Conservation (phyloP, 2,797 vertebrate species). For the Cetoscarus ocellatus region DNA sequence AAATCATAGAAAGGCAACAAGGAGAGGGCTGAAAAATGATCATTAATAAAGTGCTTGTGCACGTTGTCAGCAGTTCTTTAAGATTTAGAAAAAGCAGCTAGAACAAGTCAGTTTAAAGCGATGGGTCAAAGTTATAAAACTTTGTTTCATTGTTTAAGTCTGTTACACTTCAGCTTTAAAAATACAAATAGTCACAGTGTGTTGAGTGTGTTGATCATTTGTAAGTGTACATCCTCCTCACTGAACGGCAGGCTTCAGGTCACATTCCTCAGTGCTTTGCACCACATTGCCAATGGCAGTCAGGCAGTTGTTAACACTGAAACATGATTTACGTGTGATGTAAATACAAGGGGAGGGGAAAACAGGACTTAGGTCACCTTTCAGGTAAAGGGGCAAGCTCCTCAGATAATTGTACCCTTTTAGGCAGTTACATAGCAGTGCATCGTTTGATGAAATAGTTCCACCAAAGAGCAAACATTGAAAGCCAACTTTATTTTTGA, state of each 20-base stretch:
- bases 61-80: conserved; percentile 10
- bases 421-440: too few species aligned
- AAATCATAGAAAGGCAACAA: conserved; percentile 24
- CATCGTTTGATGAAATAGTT: too few species aligned
- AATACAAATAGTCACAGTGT: background rate
- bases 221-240: background rate
- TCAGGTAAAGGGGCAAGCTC: too few species aligned
- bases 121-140: background rate
- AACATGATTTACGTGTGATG: conserved; percentile 32
- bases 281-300: conserved; percentile 35
- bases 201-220: conserved; percentile 25
- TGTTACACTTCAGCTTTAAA: background rate
- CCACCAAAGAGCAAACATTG: too few species aligned
- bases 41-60: conserved; percentile 6
- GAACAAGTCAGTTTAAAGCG: conserved; percentile 12
- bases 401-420: too few species aligned
- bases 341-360: background rate
- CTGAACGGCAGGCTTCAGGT: conserved; percentile 31
- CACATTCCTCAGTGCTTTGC: conserved; percentile 61
- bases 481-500: too few species aligned
- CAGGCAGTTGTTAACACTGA: background rate
- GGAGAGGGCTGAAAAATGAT: conserved; percentile 15
- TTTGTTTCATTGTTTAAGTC: background rate
- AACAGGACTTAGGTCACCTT: too few species aligned
- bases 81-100: conserved; percentile 8